Conservation (phyloP, 2,797 vertebrate genomes). For the Loriculus beryllinus region DNA sequence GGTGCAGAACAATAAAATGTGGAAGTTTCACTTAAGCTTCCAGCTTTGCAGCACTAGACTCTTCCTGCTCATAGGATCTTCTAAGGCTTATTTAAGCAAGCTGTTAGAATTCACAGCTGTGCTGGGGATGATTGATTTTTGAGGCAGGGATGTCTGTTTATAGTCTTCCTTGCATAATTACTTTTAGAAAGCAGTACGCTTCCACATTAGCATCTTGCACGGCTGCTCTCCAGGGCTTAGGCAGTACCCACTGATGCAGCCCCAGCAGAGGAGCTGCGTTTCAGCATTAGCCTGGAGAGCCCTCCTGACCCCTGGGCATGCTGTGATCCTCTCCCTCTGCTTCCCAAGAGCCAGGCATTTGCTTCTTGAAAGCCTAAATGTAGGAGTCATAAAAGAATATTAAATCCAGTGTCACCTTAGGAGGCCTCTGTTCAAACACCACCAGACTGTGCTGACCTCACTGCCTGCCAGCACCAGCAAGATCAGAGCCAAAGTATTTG, state of each 20-base stretch:
- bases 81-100: neutral
- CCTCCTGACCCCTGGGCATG: neutral
- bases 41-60: neutral
- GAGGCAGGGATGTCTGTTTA: neutral
- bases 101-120: neutral
- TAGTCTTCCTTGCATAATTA: neutral
- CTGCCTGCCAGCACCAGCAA: neutral
- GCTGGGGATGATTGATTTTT: neutral
- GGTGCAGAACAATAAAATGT: fast-evolving
- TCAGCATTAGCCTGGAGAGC: neutral
- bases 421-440: neutral
- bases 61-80: neutral
- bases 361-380: neutral
- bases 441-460: neutral
- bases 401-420: neutral
- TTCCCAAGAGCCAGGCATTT: fast-evolving
- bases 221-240: neutral
- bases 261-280: neutral
- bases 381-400: neutral
- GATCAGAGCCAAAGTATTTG: neutral
- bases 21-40: neutral
- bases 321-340: neutral
- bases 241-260: neutral
- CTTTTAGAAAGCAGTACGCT: conserved; percentile 1
- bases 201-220: neutral